Conservation (phyloP, 2,888 invertebrate genomes). For the Gortyna flavago region DNA sequence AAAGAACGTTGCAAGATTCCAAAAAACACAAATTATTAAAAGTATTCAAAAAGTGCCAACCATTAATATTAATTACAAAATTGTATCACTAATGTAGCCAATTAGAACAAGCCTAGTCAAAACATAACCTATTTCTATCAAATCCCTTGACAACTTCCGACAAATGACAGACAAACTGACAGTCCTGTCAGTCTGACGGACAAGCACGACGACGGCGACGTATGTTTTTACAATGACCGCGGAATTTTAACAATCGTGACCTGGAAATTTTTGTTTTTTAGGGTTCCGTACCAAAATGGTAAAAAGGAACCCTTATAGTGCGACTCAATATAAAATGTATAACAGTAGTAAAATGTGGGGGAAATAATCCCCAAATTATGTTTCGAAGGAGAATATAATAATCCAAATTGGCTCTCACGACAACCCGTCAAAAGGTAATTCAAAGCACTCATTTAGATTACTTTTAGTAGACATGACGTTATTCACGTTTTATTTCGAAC, state of each 20-base stretch:
- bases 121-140: constrained; percentile 34
- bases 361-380: constrained; percentile 3
- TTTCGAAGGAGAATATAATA: background rate
- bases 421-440: constrained; percentile 16
- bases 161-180: constrained; percentile 31
- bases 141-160: constrained; percentile 33
- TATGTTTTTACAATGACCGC: constrained; percentile 37
- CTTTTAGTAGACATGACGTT: background rate
- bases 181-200: constrained; percentile 24
- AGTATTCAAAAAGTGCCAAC: background rate
- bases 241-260: constrained; percentile 33
- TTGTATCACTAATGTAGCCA: constrained; percentile 13
- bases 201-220: constrained; percentile 29
- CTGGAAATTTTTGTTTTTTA: background rate
- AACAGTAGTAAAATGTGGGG: background rate
- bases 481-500: background rate
- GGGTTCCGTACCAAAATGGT: no score
- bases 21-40: background rate
- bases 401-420: background rate
- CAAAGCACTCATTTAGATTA: constrained; percentile 1
- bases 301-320: no score
- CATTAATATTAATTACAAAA: constrained; percentile 4
- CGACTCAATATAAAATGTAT: no score
- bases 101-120: constrained; percentile 28
- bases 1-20: background rate